Evolutionary conservation across 2,797 vertebrate species (phyloP), one percentile per base, ranked within the genome.

Genomic region (Gymnocypris eckloni): DNA sequence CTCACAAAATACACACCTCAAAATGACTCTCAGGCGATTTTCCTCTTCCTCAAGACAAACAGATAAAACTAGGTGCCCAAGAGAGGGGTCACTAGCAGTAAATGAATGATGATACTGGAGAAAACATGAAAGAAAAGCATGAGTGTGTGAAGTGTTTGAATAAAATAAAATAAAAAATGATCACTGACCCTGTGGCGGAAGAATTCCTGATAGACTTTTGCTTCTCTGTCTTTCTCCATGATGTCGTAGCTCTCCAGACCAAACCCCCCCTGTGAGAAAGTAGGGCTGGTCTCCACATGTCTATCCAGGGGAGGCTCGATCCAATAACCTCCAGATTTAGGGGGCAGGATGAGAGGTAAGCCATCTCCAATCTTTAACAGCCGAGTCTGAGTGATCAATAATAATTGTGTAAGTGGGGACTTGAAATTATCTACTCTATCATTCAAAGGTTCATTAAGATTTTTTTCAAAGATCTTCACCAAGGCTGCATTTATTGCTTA

Each of bases 11-110:
- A 59, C 64, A 37, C 13, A 96, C 95, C 95, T 95, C 67, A 96
- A 88, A 88, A 96, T 96, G 79, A 95, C 94, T 59, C 95, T 91
- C 13, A 96, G 89, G 69, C 90, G 93, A 87, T 94, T 95, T 75
- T 95, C 94, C 56, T 95, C 95, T 41, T 95, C 95, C 87, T 96
- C 95, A 90, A 96, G 90, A 92, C 95, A 95, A 86, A 96, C 91
- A 15, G 96, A 96, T 15, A 96, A 94, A 90, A 96, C 94, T 84
- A 96, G 82, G 0, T 94, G 92, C n/a, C 95, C 95, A 56, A 96
- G 61, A 12, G 84, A 88, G 15, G 90, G 89, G 90, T 96, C 95
- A 79, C 93, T 87, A 3, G 95, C 94, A 54, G 92, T 96, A 89
- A 96, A 96, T 0, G 94, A 95, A 81, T 96, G 95, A 90, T 96